Evolutionary conservation across 2,888 invertebrate genomes (phyloP), one percentile per base, ranked within the genome.

Genomic region (Eudemis profundana): DNA sequence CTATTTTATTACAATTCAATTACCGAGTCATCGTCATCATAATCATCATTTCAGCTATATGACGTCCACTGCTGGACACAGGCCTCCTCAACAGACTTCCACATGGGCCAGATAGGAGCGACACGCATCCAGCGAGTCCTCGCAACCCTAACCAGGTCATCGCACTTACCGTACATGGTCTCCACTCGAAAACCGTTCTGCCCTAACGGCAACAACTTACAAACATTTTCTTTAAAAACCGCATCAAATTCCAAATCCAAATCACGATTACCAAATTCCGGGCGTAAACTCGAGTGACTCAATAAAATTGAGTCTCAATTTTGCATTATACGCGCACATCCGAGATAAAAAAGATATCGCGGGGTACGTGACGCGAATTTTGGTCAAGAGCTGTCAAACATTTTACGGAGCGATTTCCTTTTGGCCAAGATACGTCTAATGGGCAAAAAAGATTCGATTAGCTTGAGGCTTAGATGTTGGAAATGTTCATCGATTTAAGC

Each of bases 381-480:
- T 49, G 56, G 63, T 63, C 63, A 63, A 63, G 47, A 56, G 29
- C 54, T 56, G 62, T 62, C 62, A 63, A 63, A 63, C 56, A 56
- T 63, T 63, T 63, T 42, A 27, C 42, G 56, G 29, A 15, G 40
- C 63, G 38, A 54, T 63, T 63, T 49, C 40, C 56, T 63, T 38
- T 33, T 49, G 42, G 49, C 47, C 29, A 40, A 49, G 49, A 49
- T 47, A 44, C 53, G 36, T 63, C 49, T 63, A 49, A 49, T 56
- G 42, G 49, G 40, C 40, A 50, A 27, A 63, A 57, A 56, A 33
- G 21, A 56, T 56, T 47, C 47, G 47, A 62, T 56, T 56, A 40
- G 5, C 4, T 27, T 27, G n/a, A n/a, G n/a, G n/a, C n/a, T n/a
- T n/a, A n/a, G n/a, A n/a, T n/a, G n/a, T n/a, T n/a, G n/a, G n/a